Conservation (phyloP, 1,140 invertebrate genomes). For the Procambarus clarkii region DNA sequence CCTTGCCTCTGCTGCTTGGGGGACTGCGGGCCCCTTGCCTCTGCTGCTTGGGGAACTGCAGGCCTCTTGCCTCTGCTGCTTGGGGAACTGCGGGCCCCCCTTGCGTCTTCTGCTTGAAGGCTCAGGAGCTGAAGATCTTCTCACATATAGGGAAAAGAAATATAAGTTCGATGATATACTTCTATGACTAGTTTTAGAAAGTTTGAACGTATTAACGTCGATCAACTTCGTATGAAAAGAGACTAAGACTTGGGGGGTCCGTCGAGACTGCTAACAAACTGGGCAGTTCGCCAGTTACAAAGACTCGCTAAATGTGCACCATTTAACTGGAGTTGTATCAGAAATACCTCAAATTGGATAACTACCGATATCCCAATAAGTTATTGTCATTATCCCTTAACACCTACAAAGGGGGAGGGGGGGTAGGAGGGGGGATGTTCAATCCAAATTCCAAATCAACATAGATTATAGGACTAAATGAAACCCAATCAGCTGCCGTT, state of each 20-base stretch:
- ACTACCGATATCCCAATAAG: slow-evolving; percentile 49
- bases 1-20: too few relatives aligned
- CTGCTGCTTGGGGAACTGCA: too few relatives aligned
- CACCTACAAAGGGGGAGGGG: slow-evolving; percentile 41
- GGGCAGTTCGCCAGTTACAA: slow-evolving; percentile 39
- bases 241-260: slow-evolving; percentile 24
- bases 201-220: slow-evolving; percentile 37
- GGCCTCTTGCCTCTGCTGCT: too few relatives aligned
- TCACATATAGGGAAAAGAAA: slow-evolving; percentile 35
- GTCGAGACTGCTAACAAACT: slow-evolving; percentile 37
- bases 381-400: slow-evolving; percentile 67
- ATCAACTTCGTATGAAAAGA: slow-evolving; percentile 63
- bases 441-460: slow-evolving; percentile 66
- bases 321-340: slow-evolving; percentile 39
- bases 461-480: slow-evolving; percentile 54
- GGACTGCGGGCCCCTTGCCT: too few relatives aligned
- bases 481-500: slow-evolving; percentile 35
- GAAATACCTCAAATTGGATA: slow-evolving; percentile 45
- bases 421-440: not conserved
- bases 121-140: slow-evolving; percentile 19
- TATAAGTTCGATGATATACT: slow-evolving; percentile 43
- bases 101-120: not conserved
- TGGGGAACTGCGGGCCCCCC: not conserved
- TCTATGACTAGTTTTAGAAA: slow-evolving; percentile 46
- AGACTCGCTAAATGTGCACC: slow-evolving; percentile 51